A percentile compares a stretch with the other conserved stretches of the same genome.
phyloP scores from a whole-genome alignment of 2,113 vertebrate species.

The Toxotes chatareus region DNA sequence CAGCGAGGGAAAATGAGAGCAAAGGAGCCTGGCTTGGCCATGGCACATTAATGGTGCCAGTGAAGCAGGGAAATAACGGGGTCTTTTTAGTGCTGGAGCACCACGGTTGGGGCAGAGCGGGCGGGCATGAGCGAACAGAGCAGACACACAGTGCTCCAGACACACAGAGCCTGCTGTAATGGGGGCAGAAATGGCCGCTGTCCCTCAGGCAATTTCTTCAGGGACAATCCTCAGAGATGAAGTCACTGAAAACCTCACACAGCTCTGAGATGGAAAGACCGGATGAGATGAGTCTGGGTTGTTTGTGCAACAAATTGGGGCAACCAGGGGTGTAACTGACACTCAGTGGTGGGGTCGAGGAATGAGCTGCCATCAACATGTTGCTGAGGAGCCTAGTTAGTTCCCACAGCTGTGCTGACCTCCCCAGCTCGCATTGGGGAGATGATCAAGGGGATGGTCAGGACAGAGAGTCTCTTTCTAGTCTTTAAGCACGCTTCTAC shows the following conservation, averaged over 20 bases:
- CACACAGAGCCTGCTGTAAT: slow-evolving; percentile 64
- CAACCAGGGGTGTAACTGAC: slow-evolving; percentile 54
- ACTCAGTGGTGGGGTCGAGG: slow-evolving; percentile 34
- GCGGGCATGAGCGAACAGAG: slow-evolving; percentile 31
- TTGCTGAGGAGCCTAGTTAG: slow-evolving; percentile 56
- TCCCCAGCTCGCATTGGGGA: not conserved
- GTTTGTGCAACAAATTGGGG: slow-evolving; percentile 70
- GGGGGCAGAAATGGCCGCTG: slow-evolving; percentile 46
- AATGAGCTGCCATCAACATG: slow-evolving; percentile 49
- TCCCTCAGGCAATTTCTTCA: slow-evolving; percentile 62
- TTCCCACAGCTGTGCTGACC: slow-evolving; percentile 54
- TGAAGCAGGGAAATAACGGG: slow-evolving; percentile 30
- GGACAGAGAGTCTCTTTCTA: slow-evolving; percentile 12
- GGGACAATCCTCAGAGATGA: slow-evolving; percentile 59
- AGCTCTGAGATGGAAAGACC: slow-evolving; percentile 49
- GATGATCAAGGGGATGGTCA: slow-evolving; percentile 42
- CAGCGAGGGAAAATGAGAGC: slow-evolving; percentile 63
- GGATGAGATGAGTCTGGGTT: slow-evolving; percentile 53
- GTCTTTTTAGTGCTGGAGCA: slow-evolving; percentile 45
- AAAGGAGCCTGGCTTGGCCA: slow-evolving; percentile 59
- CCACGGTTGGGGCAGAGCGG: slow-evolving; percentile 28
- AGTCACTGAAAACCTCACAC: slow-evolving; percentile 54
- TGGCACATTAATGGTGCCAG: slow-evolving; percentile 67
- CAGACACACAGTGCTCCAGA: slow-evolving; percentile 34
- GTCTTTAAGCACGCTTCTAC: slow-evolving; percentile 30